Conservation (phyloP, 2,113 vertebrate species). For the Leptobrachium leishanense region DNA sequence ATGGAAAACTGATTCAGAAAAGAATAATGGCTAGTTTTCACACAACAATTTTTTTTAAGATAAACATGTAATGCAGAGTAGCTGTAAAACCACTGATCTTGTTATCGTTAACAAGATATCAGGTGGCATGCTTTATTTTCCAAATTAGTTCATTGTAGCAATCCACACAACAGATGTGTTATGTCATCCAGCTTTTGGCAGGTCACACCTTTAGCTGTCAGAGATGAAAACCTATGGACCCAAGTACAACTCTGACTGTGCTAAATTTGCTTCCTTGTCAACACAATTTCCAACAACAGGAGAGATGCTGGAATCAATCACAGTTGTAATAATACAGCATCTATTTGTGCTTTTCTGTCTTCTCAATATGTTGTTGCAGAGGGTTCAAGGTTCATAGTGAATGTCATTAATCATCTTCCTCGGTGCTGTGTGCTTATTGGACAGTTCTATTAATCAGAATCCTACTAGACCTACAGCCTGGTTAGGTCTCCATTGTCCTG, state of each 20-base stretch:
- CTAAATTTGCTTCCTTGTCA: conserved; percentile 45
- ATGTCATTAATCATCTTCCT: conserved; percentile 79
- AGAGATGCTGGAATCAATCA: conserved; percentile 46
- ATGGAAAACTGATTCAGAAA: too few species aligned
- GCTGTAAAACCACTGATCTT: too few species aligned
- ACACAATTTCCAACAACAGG: conserved; percentile 44
- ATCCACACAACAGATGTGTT: not conserved
- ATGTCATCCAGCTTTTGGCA: conserved; percentile 7
- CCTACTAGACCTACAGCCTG: conserved; percentile 71
- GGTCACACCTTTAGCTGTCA: conserved; percentile 28
- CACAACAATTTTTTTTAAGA: too few species aligned
- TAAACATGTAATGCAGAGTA: too few species aligned
- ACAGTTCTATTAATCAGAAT: conserved; percentile 80
- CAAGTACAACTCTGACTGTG: conserved; percentile 28
- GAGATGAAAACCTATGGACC: conserved; percentile 34
- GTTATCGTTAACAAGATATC: too few species aligned
- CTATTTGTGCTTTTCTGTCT: conserved; percentile 43
- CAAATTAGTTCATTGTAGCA: not conserved
- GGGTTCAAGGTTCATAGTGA: conserved; percentile 56
- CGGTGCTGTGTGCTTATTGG: conserved; percentile 61
- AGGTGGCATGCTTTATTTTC: not conserved
- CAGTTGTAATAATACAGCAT: conserved; percentile 45
- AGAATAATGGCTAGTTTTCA: too few species aligned
- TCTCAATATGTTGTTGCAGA: not conserved
- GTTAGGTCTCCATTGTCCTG: conserved; percentile 75